Percentiles rank a stretch among this genome's conserved stretches.
phyloP scores from a whole-genome alignment of 2,113 vertebrate species.

The Caloenas nicobarica region DNA sequence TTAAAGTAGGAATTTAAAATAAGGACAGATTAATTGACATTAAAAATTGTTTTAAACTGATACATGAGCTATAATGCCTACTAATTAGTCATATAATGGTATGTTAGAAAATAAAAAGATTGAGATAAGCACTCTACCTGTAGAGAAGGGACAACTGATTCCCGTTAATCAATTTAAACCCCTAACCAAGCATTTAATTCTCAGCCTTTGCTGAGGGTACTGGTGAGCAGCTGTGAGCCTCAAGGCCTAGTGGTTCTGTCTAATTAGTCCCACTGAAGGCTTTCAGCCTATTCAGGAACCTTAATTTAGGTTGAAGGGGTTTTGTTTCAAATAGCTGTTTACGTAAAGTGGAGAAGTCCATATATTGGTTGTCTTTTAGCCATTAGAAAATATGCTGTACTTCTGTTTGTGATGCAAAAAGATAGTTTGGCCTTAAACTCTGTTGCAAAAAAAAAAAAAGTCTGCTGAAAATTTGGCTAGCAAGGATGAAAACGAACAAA shows the following conservation, averaged over 20 bases:
- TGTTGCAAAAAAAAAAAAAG: not conserved
- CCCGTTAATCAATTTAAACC: slow-evolving; percentile 54
- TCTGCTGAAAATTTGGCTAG: not conserved
- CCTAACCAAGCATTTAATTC: slow-evolving; percentile 53
- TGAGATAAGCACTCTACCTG: slow-evolving; percentile 39
- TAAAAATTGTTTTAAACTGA: not conserved
- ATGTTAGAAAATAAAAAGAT: slow-evolving; percentile 50
- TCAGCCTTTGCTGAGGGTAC: slow-evolving; percentile 32
- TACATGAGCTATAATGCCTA: not conserved
- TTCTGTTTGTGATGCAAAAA: not conserved
- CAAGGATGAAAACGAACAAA: not conserved
- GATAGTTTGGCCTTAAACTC: not conserved
- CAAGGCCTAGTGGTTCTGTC: slow-evolving; percentile 51
- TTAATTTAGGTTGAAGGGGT: slow-evolving; percentile 18
- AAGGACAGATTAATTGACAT: not conserved
- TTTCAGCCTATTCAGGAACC: slow-evolving; percentile 36
- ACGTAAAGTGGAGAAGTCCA: not conserved
- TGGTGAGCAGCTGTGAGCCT: slow-evolving; percentile 59
- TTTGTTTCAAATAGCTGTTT: slow-evolving; percentile 51
- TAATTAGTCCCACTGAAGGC: slow-evolving; percentile 64
- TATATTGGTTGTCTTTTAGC: not conserved
- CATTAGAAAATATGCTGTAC: not conserved
- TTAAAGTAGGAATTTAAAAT: not conserved
- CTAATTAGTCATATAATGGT: slow-evolving; percentile 50
- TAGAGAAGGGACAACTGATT: slow-evolving; percentile 53